Base-by-base conservation (phyloP, 2,888 invertebrate species). In the Agriotes lineatus region DNA sequence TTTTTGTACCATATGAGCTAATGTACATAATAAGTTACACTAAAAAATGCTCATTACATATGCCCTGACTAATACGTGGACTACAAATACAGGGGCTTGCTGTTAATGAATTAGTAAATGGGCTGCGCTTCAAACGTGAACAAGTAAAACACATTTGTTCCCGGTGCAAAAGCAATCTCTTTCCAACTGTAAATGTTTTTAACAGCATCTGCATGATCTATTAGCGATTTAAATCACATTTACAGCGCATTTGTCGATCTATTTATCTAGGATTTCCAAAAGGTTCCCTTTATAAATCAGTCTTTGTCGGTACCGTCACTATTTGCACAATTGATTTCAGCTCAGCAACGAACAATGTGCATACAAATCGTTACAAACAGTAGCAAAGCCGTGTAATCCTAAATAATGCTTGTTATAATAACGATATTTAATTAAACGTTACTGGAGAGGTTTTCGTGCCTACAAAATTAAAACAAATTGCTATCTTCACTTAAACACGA, bases 221-320 rank as follows among this genome's bases (percentile, higher is more conserved):
- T 63, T 16, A 54, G 33, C 63, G 63, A 63, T 63, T 63, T 63
- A 54, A 63, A 63, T 63, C 35, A 44, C 54, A 56, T 54, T 63
- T 63, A 14, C 25, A 39, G 39, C 14, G 22, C 35, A 52, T 50
- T 61, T 37, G 63, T 42, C 37, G 30, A 42, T 54, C 44, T 63
- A 56, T 63, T 63, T 63, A 63, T 39, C 16, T 63, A 39, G 35
- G 39, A 25, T 56, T 42, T 44, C 30, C 30, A 56, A 56, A 63
- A 44, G 54, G 37, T 50, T 42, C 54, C 63, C 52, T 63, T 63
- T 63, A 63, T 63, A 52, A 63, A 63, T 63, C 63, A 63, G 56
- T 54, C 63, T 63, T 63, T 63, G 54, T 54, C 39, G 52, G 52
- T 63, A 37, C 25, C 63, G 52, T 59, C 54, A 56, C 44, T 63